Evolutionary conservation across 2,888 invertebrate species (phyloP), one percentile per base, ranked within the genome.

Genomic region (Papilio protenor): DNA sequence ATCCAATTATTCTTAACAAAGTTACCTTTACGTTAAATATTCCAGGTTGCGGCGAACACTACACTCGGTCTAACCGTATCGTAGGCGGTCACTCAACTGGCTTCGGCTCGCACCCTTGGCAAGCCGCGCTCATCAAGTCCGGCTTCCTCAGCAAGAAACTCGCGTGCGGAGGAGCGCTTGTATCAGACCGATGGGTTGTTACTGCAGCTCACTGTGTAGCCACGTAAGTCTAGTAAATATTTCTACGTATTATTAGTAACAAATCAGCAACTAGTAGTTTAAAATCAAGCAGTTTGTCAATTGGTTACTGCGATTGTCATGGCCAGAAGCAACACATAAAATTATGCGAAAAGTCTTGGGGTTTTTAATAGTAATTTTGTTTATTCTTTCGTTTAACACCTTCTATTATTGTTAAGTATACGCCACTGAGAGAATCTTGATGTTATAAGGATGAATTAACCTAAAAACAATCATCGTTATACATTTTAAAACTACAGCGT

Each of bases 21-120:
- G 8, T 40, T 40, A 40, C 40, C 40, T 14, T 14, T 49, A 49
- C 49, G 14, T 49, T 49, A 52, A n/a, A 12, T 33, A 69, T 95
- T 96, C 33, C 95, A 98, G 98, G 98, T 91, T 98, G 98, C 86
- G 98, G 98, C 0, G 98, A 98, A 88, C 95, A 98, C 79, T 98
- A 97, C 87, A 97, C 98, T 0, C 95, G 98, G 59, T 97, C 98
- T 47, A 98, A 98, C 88, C 96, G 98, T 81, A 98, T 98, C 79
- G 98, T 98, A 0, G 98, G 98, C 1, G 98, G 98, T 0, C 98
- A 98, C 84, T 97, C 98, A 23, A 97, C 98, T 0, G 97, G 97
- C 61, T 98, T 98, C 87, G 98, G 98, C 2, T 97, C 98, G 14
- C 98, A 98, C 93, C 98, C 98, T 5, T 98, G 98, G 98, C 98